Percentiles rank a stretch among this genome's conserved stretches.
These are phyloP conservation scores for Sebastolobus altivelis DNA, from an alignment of 2,797 vertebrate species.

Conservation along the genomic window DNA sequence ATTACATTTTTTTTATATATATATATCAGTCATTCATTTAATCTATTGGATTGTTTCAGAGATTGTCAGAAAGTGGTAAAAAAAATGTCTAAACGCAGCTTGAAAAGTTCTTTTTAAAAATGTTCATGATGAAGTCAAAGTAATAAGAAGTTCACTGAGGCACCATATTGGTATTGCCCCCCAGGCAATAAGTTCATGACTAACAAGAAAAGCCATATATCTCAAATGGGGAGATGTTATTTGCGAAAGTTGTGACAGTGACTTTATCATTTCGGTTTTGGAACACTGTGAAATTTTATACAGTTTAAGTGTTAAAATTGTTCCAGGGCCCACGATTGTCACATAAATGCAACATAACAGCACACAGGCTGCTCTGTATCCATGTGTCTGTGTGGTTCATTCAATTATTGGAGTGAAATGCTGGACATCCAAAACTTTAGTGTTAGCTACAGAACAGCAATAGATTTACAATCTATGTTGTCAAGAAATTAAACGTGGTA, in stretches of 20 bases:
- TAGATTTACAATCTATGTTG: neutral
- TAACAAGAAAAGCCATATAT: constrained; percentile 4
- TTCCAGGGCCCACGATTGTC: neutral
- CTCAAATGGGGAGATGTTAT: neutral
- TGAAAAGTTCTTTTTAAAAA: neutral
- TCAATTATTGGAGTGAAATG: neutral
- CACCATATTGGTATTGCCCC: neutral
- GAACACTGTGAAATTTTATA: neutral
- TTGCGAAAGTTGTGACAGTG: neutral
- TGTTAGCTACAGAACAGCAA: neutral
- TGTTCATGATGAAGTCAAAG: neutral
- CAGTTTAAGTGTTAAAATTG: neutral
- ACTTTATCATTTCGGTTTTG: neutral
- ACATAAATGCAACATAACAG: neutral
- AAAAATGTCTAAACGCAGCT: no score
- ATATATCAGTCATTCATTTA: neutral
- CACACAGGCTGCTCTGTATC: neutral
- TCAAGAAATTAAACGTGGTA: constrained; percentile 3
- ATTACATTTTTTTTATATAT: no score
- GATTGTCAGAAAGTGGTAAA: no score
- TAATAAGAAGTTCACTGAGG: neutral
- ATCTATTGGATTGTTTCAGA: neutral
- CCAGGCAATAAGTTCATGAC: neutral
- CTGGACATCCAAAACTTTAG: neutral
- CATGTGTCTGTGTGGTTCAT: neutral